Base-by-base conservation (phyloP, 2,888 invertebrate genomes). In the Venusia cambrica region DNA sequence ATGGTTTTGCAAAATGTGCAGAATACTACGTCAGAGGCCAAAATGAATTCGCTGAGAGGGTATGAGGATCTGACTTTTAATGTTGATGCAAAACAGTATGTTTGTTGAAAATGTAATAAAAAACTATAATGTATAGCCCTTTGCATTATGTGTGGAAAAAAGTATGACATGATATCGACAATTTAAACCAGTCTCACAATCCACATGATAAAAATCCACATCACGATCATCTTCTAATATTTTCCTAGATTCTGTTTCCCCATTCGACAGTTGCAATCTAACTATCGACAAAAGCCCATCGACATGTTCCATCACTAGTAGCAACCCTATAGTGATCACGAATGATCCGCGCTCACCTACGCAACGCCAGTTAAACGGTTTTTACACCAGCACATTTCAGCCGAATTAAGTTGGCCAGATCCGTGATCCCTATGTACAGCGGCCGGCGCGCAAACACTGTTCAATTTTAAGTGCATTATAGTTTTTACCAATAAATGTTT, bases 291-390 rank as follows among this genome's bases (percentile, higher is more conserved):
- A 6, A 7, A 12, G 11, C 21, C 12, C n/a, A 41, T 32, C 28
- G 40, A 31, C 36, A 28, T 5, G 9, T 9, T 9, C 21, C 75
- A 66, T 63, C 78, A 71, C 78, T 77, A 75, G 57, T 57, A 55
- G 56, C 62, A 64, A 69, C 64, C 64, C 59, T 62, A 63, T 62
- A 54, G 64, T 73, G 76, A 78, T 77, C 71, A 71, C 66, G 68
- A 73, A 75, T 79, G 79, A 80, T 79, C 73, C 78, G 67, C 57
- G 58, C 55, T 58, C 57, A 62, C 62, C 40, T 47, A 51, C 58
- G 50, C 59, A 55, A 45, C 63, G 63, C 71, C 81, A 83, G 84
- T 85, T 80, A 81, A 78, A 74, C 71, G 72, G 72, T 85, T 85
- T 85, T 85, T 85, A 80, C 79, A 69, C 74, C 69, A 72, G 55